phyloP scores from a whole-genome alignment of 2,797 vertebrate genomes.

The Myiotriccus ornatus region DNA sequence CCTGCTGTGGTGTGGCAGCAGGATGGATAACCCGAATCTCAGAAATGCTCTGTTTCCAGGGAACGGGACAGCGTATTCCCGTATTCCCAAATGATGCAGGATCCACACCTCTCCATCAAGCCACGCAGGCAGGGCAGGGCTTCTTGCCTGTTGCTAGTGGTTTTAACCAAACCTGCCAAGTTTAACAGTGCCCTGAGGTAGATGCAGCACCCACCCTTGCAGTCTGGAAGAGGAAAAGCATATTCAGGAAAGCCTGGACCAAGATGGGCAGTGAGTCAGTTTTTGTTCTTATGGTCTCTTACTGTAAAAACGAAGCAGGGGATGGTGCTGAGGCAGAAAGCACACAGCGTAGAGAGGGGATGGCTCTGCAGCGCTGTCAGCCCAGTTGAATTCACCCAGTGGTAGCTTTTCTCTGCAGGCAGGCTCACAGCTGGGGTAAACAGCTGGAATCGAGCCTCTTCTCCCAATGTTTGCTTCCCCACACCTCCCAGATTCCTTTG shows the following conservation, averaged over 20 bases:
- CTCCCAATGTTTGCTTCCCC: neutral
- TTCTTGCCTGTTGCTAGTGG: rapidly evolving
- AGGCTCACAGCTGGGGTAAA: neutral
- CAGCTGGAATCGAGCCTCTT: neutral
- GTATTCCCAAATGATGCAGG: neutral
- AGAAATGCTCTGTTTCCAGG: neutral
- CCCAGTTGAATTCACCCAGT: neutral
- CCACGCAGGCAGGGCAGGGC: neutral
- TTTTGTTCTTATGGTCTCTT: neutral
- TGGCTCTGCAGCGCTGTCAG: neutral
- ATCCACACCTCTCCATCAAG: rapidly evolving
- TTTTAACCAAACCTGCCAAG: neutral
- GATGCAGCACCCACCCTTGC: neutral
- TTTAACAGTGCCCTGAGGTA: neutral
- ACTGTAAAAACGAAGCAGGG: neutral
- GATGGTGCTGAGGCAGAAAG: neutral
- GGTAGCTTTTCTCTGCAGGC: neutral
- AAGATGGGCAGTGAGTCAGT: neutral
- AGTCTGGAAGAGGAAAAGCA: neutral
- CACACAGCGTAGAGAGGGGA: rapidly evolving
- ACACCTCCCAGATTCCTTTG: neutral
- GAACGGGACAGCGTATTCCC: neutral
- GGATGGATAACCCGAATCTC: neutral
- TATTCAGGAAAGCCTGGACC: neutral
- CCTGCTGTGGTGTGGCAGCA: rapidly evolving